phyloP scores from a whole-genome alignment of 2,797 vertebrate genomes.

The Podarcis lilfordi region DNA sequence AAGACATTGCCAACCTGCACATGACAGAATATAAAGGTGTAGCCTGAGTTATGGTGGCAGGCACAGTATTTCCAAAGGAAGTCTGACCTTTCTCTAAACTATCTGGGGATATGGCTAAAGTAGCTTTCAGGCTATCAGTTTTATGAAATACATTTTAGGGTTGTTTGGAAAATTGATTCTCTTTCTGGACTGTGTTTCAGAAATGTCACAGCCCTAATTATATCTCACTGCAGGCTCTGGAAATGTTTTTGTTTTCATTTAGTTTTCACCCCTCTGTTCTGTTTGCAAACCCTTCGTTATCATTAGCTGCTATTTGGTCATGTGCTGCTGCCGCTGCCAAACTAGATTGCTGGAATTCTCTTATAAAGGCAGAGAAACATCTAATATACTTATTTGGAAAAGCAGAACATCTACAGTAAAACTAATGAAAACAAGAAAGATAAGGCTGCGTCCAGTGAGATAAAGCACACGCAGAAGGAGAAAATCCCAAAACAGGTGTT shows the following conservation, averaged over 20 bases:
- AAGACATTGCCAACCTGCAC: neutral
- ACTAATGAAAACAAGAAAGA: neutral
- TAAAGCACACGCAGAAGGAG: neutral
- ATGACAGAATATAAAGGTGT: too few relatives aligned
- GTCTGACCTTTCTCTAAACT: neutral
- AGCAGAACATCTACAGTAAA: neutral
- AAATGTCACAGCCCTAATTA: neutral
- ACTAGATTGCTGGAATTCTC: slow-evolving; percentile 6
- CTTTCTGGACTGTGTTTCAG: slow-evolving; percentile 19
- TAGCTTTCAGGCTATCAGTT: neutral
- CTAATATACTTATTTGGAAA: neutral
- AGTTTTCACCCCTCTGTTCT: neutral
- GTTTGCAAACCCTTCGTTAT: neutral
- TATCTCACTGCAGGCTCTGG: neutral
- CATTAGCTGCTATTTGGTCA: slow-evolving; percentile 9
- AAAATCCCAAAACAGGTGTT: neutral
- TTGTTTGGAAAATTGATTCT: neutral
- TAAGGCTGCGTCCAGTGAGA: neutral
- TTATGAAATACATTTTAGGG: neutral
- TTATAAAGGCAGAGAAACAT: neutral
- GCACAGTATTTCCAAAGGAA: neutral
- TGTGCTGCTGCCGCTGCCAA: neutral
- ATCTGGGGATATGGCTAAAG: neutral
- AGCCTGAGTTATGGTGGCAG: neutral
- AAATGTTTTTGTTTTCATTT: neutral